phyloP scores from a whole-genome alignment of 1,140 invertebrate species.

The Scaptomyza graminum region DNA sequence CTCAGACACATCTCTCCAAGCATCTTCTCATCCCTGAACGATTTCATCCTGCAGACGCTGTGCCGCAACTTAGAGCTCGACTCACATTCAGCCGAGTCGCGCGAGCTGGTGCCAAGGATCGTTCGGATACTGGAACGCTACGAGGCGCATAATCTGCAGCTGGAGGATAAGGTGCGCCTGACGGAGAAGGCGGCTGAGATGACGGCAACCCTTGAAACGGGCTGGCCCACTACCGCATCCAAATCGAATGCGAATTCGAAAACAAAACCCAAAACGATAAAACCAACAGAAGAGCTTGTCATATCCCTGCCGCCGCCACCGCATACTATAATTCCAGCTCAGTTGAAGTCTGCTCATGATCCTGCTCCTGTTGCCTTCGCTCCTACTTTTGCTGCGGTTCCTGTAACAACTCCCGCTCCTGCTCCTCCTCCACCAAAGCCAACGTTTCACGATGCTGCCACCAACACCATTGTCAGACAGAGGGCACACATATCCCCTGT shows the following conservation, averaged over 20 bases:
- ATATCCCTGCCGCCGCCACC: too few relatives aligned
- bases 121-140: constrained; percentile 66
- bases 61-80: constrained; percentile 54
- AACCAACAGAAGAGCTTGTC: too few relatives aligned
- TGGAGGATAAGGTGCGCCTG: constrained; percentile 62
- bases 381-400: not conserved
- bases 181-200: constrained; percentile 54
- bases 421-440: constrained; percentile 16
- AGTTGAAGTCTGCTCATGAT: not conserved
- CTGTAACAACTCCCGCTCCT: not conserved
- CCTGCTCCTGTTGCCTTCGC: not conserved
- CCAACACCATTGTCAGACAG: constrained; percentile 26
- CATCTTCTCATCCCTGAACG: too few relatives aligned
- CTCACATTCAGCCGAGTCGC: constrained; percentile 53
- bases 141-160: constrained; percentile 55
- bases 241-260: too few relatives aligned
- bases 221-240: not conserved
- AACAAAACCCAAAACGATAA: too few relatives aligned
- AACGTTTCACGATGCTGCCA: constrained; percentile 15
- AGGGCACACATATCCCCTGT: not conserved
- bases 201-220: constrained; percentile 18
- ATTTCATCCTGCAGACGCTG: constrained; percentile 27
- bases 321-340: too few relatives aligned
- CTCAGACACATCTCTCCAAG: not conserved
- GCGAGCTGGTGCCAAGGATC: constrained; percentile 65